Evolutionary conservation across 1,140 invertebrate species (phyloP), one percentile per base, ranked within the genome.

Genomic region (Pentalonia nigronervosa): DNA sequence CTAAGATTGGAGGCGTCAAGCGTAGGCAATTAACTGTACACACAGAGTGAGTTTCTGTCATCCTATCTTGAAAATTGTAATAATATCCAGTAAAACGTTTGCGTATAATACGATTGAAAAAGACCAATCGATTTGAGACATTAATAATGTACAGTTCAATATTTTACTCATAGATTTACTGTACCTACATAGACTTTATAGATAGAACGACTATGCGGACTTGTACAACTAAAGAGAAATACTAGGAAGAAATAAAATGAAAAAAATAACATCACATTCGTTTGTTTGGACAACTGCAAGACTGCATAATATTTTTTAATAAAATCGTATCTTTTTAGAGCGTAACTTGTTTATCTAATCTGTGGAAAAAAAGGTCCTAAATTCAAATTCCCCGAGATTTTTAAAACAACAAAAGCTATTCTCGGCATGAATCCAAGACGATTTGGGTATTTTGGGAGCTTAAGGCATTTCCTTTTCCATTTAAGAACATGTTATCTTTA

Each of bases 381-480:
- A 89, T 89, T 89, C 86, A 87, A 48, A 87, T 87, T 47, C 47
- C 9, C 7, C 14, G 20, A 90, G 53, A 90, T 45, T 90, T 60
- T 20, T n/a, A 0, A 67, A 90, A 90, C 36, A 30, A 90, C 89
- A 67, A 90, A 90, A 90, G 53, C 88, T 36, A 45, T 90, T 60
- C 53, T 60, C 25, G 53, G 53, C 34, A 90, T 3, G 53, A 60
- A 41, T 60, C 11, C 88, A 60, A 90, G 89, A 90, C 53, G 36
- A 90, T 90, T 90, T 47, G 56, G 89, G 89, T 90, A 67, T 90
- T 90, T 90, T 67, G 20, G 56, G 45, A 60, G 88, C 88, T 90
- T 41, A 60, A 56, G 88, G 53, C 89, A 67, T 90, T 60, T 90
- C 36, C 14, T 90, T 90, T 90, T 60, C 88, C 88, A 60, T 60